A percentile compares a stretch with the other conserved stretches of the same genome.
Conservation (phyloP, 1,140 invertebrate species). For the Drosophila hydei region DNA sequence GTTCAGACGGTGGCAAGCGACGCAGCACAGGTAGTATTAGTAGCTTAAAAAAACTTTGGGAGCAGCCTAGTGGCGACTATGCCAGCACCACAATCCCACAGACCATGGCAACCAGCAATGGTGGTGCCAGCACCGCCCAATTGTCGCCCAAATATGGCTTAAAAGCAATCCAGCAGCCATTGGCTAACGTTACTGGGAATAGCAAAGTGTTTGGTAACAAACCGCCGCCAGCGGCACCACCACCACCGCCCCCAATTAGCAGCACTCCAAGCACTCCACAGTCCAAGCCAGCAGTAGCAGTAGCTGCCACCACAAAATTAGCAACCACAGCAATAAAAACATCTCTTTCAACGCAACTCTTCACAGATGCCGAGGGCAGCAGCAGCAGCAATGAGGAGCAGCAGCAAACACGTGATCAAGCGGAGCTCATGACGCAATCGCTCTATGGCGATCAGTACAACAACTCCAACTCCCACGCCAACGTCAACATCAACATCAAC, state of each 20-base stretch:
- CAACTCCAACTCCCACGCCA: conserved; percentile 9
- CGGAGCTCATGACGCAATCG: conserved; percentile 74
- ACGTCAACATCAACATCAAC: conserved; percentile 2
- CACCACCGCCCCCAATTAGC: conserved; percentile 75
- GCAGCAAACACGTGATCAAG: conserved; percentile 17
- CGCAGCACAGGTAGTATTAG: conserved; percentile 96
- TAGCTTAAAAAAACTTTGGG: conserved; percentile 96
- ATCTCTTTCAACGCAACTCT: conserved; percentile 83
- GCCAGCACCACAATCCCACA: conserved; percentile 70
- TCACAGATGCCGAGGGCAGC: conserved; percentile 70
- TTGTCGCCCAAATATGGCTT: conserved; percentile 78
- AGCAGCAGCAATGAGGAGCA: conserved; percentile 26
- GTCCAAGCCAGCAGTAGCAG: conserved; percentile 31
- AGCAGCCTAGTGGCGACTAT: conserved; percentile 85
- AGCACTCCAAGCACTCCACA: conserved; percentile 36
- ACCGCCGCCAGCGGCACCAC: conserved; percentile 77
- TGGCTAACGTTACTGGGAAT: conserved; percentile 1
- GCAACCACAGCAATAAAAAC: conserved; percentile 64
- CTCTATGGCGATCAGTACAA: conserved; percentile 57
- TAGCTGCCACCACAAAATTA: conserved; percentile 7
- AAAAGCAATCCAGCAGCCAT: conserved; percentile 34
- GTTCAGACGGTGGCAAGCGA: conserved; percentile 89
- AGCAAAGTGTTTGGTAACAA: conserved; percentile 61
- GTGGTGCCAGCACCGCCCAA: conserved; percentile 33
- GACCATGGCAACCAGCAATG: conserved; percentile 51